A percentile compares a stretch with the other conserved stretches of the same genome.
Evolutionary conservation across 1,140 invertebrate species (phyloP).

Genomic region (Drosophila guanche): DNA sequence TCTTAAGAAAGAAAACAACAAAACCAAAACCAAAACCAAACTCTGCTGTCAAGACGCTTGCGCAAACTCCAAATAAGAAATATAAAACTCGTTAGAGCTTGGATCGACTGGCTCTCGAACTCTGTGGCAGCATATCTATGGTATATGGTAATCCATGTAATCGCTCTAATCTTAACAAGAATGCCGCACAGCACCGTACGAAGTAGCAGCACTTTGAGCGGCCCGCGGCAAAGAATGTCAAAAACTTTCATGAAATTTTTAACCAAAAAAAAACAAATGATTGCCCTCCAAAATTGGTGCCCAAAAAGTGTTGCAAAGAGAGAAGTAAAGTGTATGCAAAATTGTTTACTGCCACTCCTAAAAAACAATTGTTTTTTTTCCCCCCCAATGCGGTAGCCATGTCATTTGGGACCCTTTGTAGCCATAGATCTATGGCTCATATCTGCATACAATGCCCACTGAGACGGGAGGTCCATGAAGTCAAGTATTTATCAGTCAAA

Average conservation of each 20-base stretch:
- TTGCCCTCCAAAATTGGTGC: constrained; percentile 38
- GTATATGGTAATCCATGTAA: constrained; percentile 46
- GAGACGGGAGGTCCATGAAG: constrained; percentile 9
- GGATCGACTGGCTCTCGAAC: background rate
- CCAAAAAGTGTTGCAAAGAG: constrained; percentile 10
- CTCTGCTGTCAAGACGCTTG: constrained; percentile 41
- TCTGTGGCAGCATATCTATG: background rate
- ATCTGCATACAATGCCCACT: constrained; percentile 74
- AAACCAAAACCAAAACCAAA: constrained; percentile 21
- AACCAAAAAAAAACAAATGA: constrained; percentile 17
- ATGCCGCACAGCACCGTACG: constrained; percentile 22
- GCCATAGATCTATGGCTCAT: constrained; percentile 12
- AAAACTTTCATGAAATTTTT: constrained; percentile 22
- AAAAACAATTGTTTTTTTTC: constrained; percentile 21
- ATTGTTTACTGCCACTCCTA: constrained; percentile 43
- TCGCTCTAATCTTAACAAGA: constrained; percentile 44
- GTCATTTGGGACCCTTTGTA: constrained; percentile 50
- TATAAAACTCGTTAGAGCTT: constrained; percentile 37
- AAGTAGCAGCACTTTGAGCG: background rate
- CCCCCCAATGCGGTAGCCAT: constrained; percentile 52
- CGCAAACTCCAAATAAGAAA: constrained; percentile 38
- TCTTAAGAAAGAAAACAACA: constrained; percentile 23
- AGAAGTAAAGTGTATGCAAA: constrained; percentile 24
- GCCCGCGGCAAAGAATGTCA: constrained; percentile 40
- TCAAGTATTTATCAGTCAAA: constrained; percentile 44